These are phyloP conservation scores for Flexamia atlantica DNA, from an alignment of 2,888 invertebrate genomes.

Conservation along the genomic window DNA sequence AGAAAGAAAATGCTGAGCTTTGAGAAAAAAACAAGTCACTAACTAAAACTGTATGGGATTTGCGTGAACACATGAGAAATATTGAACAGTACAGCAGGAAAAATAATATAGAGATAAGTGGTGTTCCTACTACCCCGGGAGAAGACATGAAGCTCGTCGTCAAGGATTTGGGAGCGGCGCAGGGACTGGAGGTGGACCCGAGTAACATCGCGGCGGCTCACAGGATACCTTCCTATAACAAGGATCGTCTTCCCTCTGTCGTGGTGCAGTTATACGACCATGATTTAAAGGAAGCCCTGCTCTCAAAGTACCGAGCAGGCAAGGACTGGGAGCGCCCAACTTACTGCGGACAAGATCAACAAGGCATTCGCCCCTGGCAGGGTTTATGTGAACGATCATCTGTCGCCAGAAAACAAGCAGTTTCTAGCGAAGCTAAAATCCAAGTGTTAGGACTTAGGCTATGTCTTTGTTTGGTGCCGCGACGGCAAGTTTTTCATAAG, in stretches of 20 bases:
- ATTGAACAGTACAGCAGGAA: background rate
- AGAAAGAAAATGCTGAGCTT: background rate
- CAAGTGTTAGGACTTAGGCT: slow-evolving; percentile 20
- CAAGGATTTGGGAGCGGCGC: slow-evolving; percentile 24
- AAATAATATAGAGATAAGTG: background rate
- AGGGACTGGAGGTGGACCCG: background rate
- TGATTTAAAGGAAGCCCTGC: slow-evolving; percentile 25
- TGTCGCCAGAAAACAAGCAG: slow-evolving; percentile 45
- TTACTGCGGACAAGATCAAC: slow-evolving; percentile 25
- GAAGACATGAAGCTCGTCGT: background rate
- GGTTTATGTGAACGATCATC: slow-evolving; percentile 50
- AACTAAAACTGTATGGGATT: background rate
- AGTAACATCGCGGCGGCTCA: slow-evolving; percentile 44
- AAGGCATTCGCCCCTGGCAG: background rate
- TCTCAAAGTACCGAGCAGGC: background rate
- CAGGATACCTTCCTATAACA: slow-evolving; percentile 47
- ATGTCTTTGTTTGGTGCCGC: slow-evolving; percentile 10
- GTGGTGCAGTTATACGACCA: slow-evolving; percentile 42
- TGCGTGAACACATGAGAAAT: background rate
- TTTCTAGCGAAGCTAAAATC: slow-evolving; percentile 37
- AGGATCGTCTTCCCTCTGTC: background rate
- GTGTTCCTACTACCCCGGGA: background rate
- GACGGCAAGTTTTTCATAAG: slow-evolving; percentile 20
- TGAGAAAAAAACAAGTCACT: background rate
- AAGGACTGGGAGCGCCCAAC: background rate